Evolutionary conservation across 2,797 vertebrate species (phyloP), one percentile per base, ranked within the genome.

Genomic region (Astyanax mexicanus): DNA sequence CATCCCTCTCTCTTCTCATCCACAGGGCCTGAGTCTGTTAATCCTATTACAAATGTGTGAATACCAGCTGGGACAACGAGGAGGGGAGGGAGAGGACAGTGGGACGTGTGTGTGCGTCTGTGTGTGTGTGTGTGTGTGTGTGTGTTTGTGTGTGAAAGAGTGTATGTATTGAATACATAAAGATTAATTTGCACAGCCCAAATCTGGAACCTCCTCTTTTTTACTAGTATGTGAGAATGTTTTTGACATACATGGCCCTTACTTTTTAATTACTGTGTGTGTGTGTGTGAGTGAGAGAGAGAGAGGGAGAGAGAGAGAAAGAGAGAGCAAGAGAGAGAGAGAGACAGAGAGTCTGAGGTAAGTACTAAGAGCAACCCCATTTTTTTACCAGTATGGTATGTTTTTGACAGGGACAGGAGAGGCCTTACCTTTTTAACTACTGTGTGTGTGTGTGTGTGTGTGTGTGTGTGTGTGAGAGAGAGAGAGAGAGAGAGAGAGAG

Each of bases 21-120:
- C 73, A 70, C 58, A 29, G 79, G 65, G 6, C 81, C 75, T 85
- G 71, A 86, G 88, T 86, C 79, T 78, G 85, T 79, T 91, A 92
- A 93, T 93, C 91, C 87, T 88, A 91, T 93, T 92, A 91, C 83
- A 89, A 81, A 89, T 83, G 89, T 89, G 88, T 91, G 90, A 91
- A 88, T 87, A 89, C 87, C 91, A 91, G 88, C 88, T 89, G 88
- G 87, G 80, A 81, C 82, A 80, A 45, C 74, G 82, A 55, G 72
- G 54, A 72, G 61, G 45, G 57, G 75, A 67, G 61, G 78, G 75
- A 81, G 66, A 35, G 62, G 12, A 77, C 77, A 75, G 83, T 52
- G 51, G 37, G 69, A 64, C 15, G 32, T 51, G 57, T 60, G 27
- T 58, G 60, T 17, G 49, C 74, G 70, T 61, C 62, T 69, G 61